phyloP scores from a whole-genome alignment of 2,113 vertebrate genomes.

The Pheucticus melanocephalus region DNA sequence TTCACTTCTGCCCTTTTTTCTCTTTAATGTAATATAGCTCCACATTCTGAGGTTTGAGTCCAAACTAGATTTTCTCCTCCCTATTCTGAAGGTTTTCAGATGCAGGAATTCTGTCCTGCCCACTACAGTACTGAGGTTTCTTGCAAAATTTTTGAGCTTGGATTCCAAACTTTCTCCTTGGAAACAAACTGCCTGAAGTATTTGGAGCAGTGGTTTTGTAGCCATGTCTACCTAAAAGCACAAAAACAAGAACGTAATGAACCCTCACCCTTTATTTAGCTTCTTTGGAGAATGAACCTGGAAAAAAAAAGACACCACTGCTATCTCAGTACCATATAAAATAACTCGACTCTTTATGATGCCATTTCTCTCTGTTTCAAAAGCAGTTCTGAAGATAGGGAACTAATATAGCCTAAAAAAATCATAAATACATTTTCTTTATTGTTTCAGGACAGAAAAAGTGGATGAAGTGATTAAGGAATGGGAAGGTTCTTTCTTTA shows the following conservation, averaged over 20 bases:
- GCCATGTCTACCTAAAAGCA: not conserved
- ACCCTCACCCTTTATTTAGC: not conserved
- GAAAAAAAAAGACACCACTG: not conserved
- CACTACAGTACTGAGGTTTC: not conserved
- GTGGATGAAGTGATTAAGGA: slow-evolving; percentile 95
- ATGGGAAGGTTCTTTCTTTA: slow-evolving; percentile 98
- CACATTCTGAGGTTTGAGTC: not conserved
- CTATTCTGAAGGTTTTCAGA: not conserved
- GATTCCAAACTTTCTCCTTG: slow-evolving; percentile 27
- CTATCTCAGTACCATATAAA: not conserved
- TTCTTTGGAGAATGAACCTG: not conserved
- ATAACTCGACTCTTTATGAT: not conserved
- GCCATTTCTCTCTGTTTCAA: not conserved
- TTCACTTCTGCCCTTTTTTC: not conserved
- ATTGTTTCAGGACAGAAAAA: slow-evolving; percentile 88
- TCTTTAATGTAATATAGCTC: not conserved
- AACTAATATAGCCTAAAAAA: not conserved
- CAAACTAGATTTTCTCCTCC: not conserved
- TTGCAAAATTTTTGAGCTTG: not conserved
- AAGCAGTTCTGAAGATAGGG: not conserved
- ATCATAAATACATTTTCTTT: slow-evolving; percentile 23
- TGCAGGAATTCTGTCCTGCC: not conserved
- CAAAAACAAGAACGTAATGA: not conserved
- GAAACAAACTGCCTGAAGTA: slow-evolving; percentile 4
- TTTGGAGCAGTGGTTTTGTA: not conserved